Conservation (phyloP, 1,140 invertebrate genomes). For the Drosophila gunungcola region DNA sequence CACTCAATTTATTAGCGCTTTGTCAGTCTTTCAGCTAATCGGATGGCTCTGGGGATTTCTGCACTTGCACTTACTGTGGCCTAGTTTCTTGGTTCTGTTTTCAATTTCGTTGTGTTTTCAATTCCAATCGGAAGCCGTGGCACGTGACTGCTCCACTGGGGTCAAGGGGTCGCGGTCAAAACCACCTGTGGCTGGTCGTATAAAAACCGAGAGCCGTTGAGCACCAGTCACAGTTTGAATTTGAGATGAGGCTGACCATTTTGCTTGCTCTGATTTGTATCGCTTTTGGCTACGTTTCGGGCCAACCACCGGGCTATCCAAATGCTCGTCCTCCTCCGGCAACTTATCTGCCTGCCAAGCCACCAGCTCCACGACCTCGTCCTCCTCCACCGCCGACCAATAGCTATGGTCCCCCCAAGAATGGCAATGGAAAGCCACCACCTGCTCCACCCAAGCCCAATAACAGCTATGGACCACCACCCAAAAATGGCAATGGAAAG, state of each 20-base stretch:
- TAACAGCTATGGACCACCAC: conserved; percentile 51
- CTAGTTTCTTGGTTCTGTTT: conserved; percentile 46
- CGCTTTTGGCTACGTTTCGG: conserved; percentile 8
- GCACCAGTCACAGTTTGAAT: conserved; percentile 35
- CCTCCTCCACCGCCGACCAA: conserved; percentile 36
- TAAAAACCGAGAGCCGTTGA: conserved; percentile 28
- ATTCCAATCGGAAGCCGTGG: conserved; percentile 32
- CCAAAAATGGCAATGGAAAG: conserved; percentile 41
- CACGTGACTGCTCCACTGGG: conserved; percentile 53
- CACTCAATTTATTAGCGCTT: conserved; percentile 71
- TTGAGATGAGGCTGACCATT: conserved; percentile 49
- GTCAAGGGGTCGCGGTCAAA: conserved; percentile 52
- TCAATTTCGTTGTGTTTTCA: conserved; percentile 14
- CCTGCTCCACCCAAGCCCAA: conserved; percentile 46
- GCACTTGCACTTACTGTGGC: conserved; percentile 57
- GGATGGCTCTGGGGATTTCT: conserved; percentile 26
- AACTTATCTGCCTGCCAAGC: conserved; percentile 60
- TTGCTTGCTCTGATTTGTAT: conserved; percentile 17
- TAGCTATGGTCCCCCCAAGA: conserved; percentile 50
- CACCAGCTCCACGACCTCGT: conserved; percentile 31
- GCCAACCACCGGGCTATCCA: conserved; percentile 60
- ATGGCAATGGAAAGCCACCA: conserved; percentile 51
- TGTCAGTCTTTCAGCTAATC: conserved; percentile 50
- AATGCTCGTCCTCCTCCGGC: conserved; percentile 57
- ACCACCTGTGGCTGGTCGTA: conserved; percentile 24